A percentile compares a stretch with the other conserved stretches of the same genome.
Evolutionary conservation across 2,888 invertebrate genomes (phyloP).

Genomic region (Sepiola atlantica): DNA sequence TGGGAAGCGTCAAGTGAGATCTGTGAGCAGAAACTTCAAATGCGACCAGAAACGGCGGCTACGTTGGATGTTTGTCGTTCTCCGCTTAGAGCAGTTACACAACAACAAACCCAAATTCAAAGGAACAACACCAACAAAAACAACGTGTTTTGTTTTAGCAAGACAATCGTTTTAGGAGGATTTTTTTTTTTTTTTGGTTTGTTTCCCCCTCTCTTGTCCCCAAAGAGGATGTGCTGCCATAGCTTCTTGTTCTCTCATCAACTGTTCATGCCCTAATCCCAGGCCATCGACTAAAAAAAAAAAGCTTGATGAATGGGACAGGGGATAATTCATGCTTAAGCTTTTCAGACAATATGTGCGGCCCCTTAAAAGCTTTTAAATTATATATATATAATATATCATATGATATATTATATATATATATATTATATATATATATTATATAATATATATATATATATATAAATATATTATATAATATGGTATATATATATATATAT

Average conservation of each 20-base stretch:
- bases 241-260: not conserved
- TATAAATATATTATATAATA: too few species aligned
- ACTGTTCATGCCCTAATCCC: too few species aligned
- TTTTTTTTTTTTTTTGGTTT: not conserved
- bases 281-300: too few species aligned
- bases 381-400: too few species aligned
- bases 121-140: not conserved
- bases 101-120: not conserved
- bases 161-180: constrained; percentile 24
- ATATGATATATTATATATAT: too few species aligned
- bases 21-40: not conserved
- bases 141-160: not conserved
- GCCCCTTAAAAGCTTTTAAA: too few species aligned
- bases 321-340: not conserved
- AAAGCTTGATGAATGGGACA: not conserved
- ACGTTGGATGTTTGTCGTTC: not conserved
- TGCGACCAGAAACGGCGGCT: not conserved
- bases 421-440: too few species aligned
- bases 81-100: not conserved
- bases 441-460: too few species aligned
- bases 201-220: not conserved
- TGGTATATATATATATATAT: too few species aligned
- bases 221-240: not conserved
- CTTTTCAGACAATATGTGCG: not conserved
- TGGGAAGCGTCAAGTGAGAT: not conserved